A percentile compares a stretch with the other conserved stretches of the same genome.
Evolutionary conservation across 2,113 vertebrate genomes (phyloP).

Genomic region (Eulemur macaco): DNA sequence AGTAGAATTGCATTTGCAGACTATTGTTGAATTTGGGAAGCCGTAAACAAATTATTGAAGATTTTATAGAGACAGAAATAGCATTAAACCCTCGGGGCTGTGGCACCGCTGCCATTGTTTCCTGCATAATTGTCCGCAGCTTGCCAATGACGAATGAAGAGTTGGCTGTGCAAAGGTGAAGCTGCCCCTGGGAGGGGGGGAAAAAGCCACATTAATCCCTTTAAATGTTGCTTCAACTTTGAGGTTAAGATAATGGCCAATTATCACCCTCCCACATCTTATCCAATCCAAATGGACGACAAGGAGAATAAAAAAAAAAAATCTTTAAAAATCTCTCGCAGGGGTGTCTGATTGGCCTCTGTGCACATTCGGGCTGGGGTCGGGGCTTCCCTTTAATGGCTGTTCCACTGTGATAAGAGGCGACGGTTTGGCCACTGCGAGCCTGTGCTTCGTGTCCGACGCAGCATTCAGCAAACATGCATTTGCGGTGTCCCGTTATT

Average conservation of each 20-base stretch:
- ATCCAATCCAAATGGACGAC: neutral
- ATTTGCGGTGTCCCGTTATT: neutral
- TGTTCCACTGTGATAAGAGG: neutral
- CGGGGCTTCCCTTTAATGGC: slow-evolving; percentile 30
- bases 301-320: neutral
- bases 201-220: neutral
- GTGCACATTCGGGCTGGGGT: neutral
- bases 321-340: slow-evolving; percentile 35
- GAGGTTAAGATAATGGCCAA: neutral
- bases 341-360: slow-evolving; percentile 22
- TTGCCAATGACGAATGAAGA: slow-evolving; percentile 38
- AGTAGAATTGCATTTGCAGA: slow-evolving; percentile 87
- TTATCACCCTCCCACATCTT: neutral
- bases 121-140: slow-evolving; percentile 68
- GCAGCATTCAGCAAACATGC: slow-evolving; percentile 35
- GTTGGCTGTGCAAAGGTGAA: neutral
- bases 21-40: slow-evolving; percentile 84
- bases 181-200: neutral
- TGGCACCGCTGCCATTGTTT: slow-evolving; percentile 47
- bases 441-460: slow-evolving; percentile 31
- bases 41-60: slow-evolving; percentile 86
- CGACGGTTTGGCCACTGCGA: slow-evolving; percentile 26
- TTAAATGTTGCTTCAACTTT: neutral
- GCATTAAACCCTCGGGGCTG: slow-evolving; percentile 61
- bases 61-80: slow-evolving; percentile 85